phyloP scores from a whole-genome alignment of 2,888 invertebrate species.

The Fragum sueziense region DNA sequence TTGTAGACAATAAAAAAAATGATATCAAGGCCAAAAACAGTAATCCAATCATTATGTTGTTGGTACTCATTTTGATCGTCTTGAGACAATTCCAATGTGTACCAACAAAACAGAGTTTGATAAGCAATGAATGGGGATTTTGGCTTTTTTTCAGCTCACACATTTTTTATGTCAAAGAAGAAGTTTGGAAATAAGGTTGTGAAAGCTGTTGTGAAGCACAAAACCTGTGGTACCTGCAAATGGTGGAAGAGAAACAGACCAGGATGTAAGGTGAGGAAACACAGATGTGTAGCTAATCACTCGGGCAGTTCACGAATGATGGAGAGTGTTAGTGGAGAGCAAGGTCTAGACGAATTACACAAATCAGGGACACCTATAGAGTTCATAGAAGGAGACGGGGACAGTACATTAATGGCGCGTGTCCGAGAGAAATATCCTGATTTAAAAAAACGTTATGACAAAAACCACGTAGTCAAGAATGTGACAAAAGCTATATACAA shows the following conservation, averaged over 20 bases:
- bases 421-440: slow-evolving; percentile 14
- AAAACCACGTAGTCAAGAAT: slow-evolving; percentile 33
- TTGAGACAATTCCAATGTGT: too few species aligned
- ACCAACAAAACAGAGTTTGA: too few species aligned
- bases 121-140: too few species aligned
- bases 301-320: slow-evolving; percentile 21
- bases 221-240: too few species aligned
- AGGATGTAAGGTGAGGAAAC: not conserved
- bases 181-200: slow-evolving; percentile 22
- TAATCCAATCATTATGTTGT: too few species aligned
- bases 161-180: slow-evolving; percentile 12
- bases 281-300: slow-evolving; percentile 40
- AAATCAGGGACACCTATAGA: slow-evolving; percentile 14
- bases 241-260: slow-evolving; percentile 16
- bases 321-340: slow-evolving; percentile 24
- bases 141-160: slow-evolving; percentile 7
- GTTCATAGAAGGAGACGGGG: slow-evolving; percentile 27
- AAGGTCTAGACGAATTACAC: not conserved
- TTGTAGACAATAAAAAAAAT: not conserved
- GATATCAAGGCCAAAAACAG: not conserved
- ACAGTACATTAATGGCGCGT: slow-evolving; percentile 22
- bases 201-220: too few species aligned
- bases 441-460: slow-evolving; percentile 36
- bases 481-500: not conserved
- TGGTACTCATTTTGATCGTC: too few species aligned